Base-by-base conservation (phyloP, 1,140 invertebrate genomes). In the Pogonomyrmex californicus region DNA sequence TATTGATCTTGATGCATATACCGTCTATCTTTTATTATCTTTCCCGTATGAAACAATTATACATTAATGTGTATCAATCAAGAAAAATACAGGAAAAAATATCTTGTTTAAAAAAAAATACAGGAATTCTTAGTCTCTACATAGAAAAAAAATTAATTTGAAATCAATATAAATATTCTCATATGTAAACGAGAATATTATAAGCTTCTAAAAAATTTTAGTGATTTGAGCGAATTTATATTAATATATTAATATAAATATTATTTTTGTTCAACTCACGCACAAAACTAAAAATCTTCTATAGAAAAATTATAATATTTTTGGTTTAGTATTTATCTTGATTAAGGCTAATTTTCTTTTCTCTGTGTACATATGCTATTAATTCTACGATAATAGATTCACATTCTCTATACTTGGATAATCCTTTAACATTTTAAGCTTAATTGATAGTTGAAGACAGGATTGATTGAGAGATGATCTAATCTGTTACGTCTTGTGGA, bases 361-460 rank as follows among this genome's bases (percentile, higher is more conserved):
- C 23, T 23, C 23, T 23, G 23, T 30, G 49, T 54, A 12, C 3
- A 4, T n/a, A 17, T 38, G 38, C n/a, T 14, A n/a, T 9, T 30
- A 63, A 14, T 33, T 65, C 5, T 23, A 51, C 0, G 14, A 2
- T 33, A 47, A 23, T 54, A 0, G 38, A 63, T 66, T 66, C 36
- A 30, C 51, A 51, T 47, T 66, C 30, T 14, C 44, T n/a, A 33
- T 33, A 1, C 3, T 63, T 7, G 10, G 4, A 38, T 66, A 30
- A 79, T 38, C 12, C 17, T 38, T 12, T 23, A 54, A 56, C 12
- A n/a, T 68, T 49, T 51, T 51, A 49, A 36, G 44, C 30, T 47
- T 65, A 79, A 79, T 54, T 66, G 36, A 23, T 23, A 41, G 36
- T 79, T 79, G 23, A 68, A 79, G 47, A 54, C n/a, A 79, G 62